These are phyloP conservation scores for Chaitophorus viminalis DNA, from an alignment of 2,888 invertebrate species.

Conservation along the genomic window DNA sequence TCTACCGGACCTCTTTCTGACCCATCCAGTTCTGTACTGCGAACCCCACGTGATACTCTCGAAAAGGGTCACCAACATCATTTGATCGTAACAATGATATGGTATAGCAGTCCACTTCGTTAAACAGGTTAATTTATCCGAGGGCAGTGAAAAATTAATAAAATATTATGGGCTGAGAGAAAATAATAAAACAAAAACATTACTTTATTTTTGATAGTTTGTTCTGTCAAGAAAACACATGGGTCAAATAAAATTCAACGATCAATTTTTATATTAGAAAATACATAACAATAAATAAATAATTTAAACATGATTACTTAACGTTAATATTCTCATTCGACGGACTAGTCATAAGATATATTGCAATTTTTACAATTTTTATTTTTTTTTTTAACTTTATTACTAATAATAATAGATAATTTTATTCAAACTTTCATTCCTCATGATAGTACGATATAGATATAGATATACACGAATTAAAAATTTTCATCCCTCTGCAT, in stretches of 20 bases:
- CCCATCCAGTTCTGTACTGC: background rate
- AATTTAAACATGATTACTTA: background rate
- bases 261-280: background rate
- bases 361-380: too few species aligned
- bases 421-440: background rate
- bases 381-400: background rate
- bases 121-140: conserved; percentile 25
- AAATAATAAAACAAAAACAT: background rate
- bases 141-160: background rate
- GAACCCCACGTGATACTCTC: background rate
- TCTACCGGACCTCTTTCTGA: background rate
- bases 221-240: background rate
- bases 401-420: background rate
- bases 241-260: background rate
- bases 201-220: background rate
- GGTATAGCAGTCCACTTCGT: conserved; percentile 2
- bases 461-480: background rate
- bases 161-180: background rate
- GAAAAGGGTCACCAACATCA: background rate
- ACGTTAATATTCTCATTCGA: background rate
- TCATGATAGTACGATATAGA: too few species aligned
- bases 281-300: background rate
- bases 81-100: conserved; percentile 20
- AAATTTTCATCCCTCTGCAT: background rate
- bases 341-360: background rate